A percentile compares a stretch with the other conserved stretches of the same genome.
phyloP scores from a whole-genome alignment of 2,113 vertebrate genomes.

The Chaenogobius annularis region DNA sequence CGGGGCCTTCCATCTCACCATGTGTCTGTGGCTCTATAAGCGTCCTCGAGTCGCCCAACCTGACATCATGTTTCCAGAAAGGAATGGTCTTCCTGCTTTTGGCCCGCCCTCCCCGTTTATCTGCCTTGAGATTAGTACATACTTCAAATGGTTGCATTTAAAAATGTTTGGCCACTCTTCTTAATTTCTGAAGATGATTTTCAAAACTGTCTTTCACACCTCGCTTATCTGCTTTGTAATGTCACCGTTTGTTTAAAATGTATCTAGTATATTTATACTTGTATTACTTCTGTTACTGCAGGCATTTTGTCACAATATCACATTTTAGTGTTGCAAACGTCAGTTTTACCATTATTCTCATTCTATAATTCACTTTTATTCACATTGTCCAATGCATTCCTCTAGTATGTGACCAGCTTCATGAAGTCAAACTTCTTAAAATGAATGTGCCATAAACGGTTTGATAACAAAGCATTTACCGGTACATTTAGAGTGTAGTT shows the following conservation, averaged over 20 bases:
- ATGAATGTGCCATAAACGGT: too few species aligned
- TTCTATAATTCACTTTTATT: background rate
- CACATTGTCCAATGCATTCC: too few species aligned
- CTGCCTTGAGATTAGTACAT: background rate
- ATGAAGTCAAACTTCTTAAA: too few species aligned
- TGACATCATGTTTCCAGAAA: slow-evolving; percentile 49
- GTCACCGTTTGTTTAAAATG: background rate
- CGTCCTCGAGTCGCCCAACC: slow-evolving; percentile 12
- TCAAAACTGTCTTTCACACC: background rate
- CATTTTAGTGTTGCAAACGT: background rate
- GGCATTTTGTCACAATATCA: background rate
- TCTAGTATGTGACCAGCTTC: too few species aligned
- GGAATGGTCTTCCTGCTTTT: slow-evolving; percentile 4
- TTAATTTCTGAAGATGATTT: background rate
- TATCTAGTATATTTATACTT: background rate
- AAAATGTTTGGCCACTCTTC: background rate
- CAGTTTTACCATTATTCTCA: background rate
- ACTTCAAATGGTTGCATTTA: background rate
- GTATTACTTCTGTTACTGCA: background rate
- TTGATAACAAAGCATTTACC: too few species aligned
- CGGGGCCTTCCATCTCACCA: slow-evolving; percentile 5
- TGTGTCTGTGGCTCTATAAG: slow-evolving; percentile 16
- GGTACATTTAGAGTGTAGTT: too few species aligned
- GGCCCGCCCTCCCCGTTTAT: background rate
- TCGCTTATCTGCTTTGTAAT: background rate